These are phyloP conservation scores for Dryobotodes eremita DNA, from an alignment of 2,888 invertebrate genomes.

Conservation along the genomic window DNA sequence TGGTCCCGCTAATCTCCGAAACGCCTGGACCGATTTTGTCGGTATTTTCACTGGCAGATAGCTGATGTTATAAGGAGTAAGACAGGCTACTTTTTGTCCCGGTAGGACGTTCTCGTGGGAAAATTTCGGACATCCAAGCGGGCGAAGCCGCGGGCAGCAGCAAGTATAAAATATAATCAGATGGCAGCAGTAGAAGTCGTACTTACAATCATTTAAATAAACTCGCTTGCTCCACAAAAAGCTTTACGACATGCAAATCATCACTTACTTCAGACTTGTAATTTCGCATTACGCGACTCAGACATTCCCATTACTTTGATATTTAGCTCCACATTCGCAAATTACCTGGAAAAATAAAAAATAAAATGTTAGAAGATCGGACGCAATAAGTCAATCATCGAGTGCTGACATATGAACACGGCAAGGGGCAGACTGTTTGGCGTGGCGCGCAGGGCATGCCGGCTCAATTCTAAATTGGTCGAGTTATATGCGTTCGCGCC, in stretches of 20 bases:
- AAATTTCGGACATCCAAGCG: too few relatives aligned
- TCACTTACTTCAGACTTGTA: constrained; percentile 52
- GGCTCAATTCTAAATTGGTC: constrained; percentile 78
- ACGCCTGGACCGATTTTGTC: too few relatives aligned
- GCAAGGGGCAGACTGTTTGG: constrained; percentile 79
- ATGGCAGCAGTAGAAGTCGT: not conserved
- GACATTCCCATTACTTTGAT: constrained; percentile 10
- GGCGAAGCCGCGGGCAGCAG: too few relatives aligned
- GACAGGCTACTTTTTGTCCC: too few relatives aligned
- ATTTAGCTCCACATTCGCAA: constrained; percentile 24
- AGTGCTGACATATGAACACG: constrained; percentile 51
- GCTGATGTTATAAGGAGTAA: too few relatives aligned
- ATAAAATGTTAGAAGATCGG: constrained; percentile 36
- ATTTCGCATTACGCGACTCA: constrained; percentile 21
- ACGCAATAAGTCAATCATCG: constrained; percentile 50
- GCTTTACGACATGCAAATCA: constrained; percentile 31
- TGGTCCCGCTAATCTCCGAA: too few relatives aligned
- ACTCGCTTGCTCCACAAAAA: constrained; percentile 7
- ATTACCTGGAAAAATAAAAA: constrained; percentile 73
- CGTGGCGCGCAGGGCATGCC: constrained; percentile 73
- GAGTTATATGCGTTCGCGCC: constrained; percentile 71
- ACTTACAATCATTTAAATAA: constrained; percentile 24
- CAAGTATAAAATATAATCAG: constrained; percentile 6
- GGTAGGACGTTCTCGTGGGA: too few relatives aligned
- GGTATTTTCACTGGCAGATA: too few relatives aligned